These are phyloP conservation scores for Cyrtonyx montezumae DNA, from an alignment of 2,113 vertebrate genomes.

Conservation along the genomic window DNA sequence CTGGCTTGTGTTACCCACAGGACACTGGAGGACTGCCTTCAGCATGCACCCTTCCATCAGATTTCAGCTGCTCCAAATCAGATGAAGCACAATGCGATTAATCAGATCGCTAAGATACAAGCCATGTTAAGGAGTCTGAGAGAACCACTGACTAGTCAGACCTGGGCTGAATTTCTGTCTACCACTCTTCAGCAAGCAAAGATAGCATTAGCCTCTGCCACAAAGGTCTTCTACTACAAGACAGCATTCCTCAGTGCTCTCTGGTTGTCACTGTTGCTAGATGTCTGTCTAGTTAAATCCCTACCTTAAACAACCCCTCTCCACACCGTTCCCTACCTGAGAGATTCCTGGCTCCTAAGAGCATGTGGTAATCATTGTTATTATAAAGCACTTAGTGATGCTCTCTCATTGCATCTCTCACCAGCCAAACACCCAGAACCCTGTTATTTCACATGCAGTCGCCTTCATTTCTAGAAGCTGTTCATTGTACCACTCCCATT, in stretches of 20 bases:
- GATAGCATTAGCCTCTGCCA: background rate
- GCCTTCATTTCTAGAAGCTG: slow-evolving; percentile 51
- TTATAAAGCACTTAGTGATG: slow-evolving; percentile 71
- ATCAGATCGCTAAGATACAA: background rate
- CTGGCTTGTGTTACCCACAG: background rate
- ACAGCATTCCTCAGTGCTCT: background rate
- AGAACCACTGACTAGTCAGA: background rate
- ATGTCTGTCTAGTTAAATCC: slow-evolving; percentile 31
- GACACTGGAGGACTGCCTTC: background rate
- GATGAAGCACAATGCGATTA: background rate
- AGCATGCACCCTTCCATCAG: background rate
- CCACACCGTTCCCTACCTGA: slow-evolving; percentile 31
- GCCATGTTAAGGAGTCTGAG: background rate
- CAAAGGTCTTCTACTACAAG: background rate
- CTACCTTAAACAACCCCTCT: slow-evolving; percentile 36
- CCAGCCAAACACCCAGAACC: slow-evolving; percentile 60
- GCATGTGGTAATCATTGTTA: slow-evolving; percentile 66
- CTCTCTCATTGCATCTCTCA: slow-evolving; percentile 59
- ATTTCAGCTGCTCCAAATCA: background rate
- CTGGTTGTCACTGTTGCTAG: background rate
- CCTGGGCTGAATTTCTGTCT: background rate
- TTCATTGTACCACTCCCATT: slow-evolving; percentile 54
- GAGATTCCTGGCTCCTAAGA: slow-evolving; percentile 47
- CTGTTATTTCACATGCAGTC: slow-evolving; percentile 69
- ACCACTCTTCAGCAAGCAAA: background rate